Evolutionary conservation across 1,140 invertebrate species (phyloP), one percentile per base, ranked within the genome.

Genomic region (Battus philenor): DNA sequence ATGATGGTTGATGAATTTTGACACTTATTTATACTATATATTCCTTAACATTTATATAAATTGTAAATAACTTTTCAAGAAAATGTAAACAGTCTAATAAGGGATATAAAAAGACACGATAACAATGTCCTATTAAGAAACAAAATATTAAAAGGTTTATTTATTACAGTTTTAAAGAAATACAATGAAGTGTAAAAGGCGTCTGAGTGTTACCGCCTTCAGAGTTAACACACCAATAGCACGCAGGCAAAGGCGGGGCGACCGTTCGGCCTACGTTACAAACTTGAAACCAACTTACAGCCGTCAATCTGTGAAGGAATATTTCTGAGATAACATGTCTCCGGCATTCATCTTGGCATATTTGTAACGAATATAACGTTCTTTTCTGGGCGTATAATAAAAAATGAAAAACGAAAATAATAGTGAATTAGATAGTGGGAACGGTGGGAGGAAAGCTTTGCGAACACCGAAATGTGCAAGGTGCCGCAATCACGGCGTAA

Each of bases 401-500:
- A 58, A 20, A 1, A 77, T 77, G 73, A 64, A 67, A 63, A 68
- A 55, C 59, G 77, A 72, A 45, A 54, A 22, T 26, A 50, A 30
- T 36, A 46, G 34, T 44, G 44, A 17, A 30, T 26, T 18, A 1
- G 62, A 60, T 10, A 34, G 26, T 33, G 64, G 67, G 15, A 59
- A 32, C 3, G 30, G 32, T 16, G 41, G 31, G 34, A 59, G 77
- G 7, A 80, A 78, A 39, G 61, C 78, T 18, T 67, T 91, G 15
- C 70, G 94, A 20, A 95, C 93, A 12, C 95, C 95, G 5, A 96
- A 96, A 85, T 97, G 95, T 73, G 95, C 95, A 0, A 85, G 95
- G 4, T 97, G 95, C 61, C 87, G 94, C 26, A 97, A 97, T 73
- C 95, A 97, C 63, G 95, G 95, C 0, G 93, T 96, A 4, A 95